Conservation (phyloP, 2,888 invertebrate species). For the Erebia ligea region DNA sequence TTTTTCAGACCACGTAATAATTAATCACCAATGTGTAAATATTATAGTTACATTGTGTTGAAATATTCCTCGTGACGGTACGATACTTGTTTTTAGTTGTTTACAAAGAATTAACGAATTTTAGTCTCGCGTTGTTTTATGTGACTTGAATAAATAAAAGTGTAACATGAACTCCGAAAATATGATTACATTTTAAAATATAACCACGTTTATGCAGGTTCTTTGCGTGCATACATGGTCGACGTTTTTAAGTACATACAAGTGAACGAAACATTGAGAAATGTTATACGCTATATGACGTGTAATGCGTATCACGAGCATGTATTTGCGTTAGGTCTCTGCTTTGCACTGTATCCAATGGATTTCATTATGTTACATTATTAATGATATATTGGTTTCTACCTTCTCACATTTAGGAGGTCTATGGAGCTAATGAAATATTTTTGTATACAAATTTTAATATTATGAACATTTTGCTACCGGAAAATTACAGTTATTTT, state of each 20-base stretch:
- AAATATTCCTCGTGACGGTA: conserved; percentile 46
- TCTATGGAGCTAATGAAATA: neutral
- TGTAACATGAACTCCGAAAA: neutral
- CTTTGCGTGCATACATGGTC: neutral
- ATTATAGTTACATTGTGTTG: conserved; percentile 54
- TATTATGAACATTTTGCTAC: neutral
- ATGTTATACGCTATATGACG: neutral
- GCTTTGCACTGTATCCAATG: neutral
- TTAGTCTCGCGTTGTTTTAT: conserved; percentile 17
- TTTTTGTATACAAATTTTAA: neutral
- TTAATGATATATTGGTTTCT: neutral
- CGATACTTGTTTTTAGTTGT: conserved; percentile 42
- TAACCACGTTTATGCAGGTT: neutral
- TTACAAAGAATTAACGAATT: conserved; percentile 23
- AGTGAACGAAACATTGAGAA: neutral
- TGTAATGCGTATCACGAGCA: neutral
- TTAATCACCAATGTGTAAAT: conserved; percentile 50
- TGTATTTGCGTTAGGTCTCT: neutral
- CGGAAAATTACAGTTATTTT: neutral
- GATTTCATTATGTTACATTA: neutral
- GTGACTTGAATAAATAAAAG: conserved; percentile 7
- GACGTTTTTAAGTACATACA: neutral
- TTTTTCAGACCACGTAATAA: neutral
- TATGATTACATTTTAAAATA: neutral
- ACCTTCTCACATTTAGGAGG: neutral